Base-by-base conservation (phyloP, 2,797 vertebrate genomes). In the Novumbra hubbsi region DNA sequence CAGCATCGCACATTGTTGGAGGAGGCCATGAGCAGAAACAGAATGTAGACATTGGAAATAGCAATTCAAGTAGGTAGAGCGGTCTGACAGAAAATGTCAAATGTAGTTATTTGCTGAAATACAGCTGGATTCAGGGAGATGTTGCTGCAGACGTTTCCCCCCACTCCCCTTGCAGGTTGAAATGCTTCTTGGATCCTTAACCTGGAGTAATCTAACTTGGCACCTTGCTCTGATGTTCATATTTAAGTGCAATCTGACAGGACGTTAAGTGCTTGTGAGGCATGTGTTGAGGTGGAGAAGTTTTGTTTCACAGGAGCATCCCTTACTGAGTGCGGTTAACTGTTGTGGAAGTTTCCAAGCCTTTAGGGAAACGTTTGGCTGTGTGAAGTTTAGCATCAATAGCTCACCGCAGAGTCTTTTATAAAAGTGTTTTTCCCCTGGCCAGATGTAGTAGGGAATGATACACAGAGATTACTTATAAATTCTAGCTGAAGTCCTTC, bases 181-280 rank as follows among this genome's bases (percentile, higher is more conserved):
- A 55, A 78, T 24, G n/a, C 15, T 55, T 55, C 16, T 30, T 68
- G 71, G 55, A 38, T 65, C 57, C 50, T 66, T 75, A 74, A 74
- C 84, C 66, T 77, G 12, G 74, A 52, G 70, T 85, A 82, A 90
- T 83, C 74, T 76, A 70, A 75, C 77, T 48, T 87, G 86, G 81
- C 84, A 85, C 75, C 41, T 45, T 5, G 0, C 71, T 60, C 67
- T 74, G 71, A 77, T 52, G 62, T 76, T 78, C 76, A 76, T 52
- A 78, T 78, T 73, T 79, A 80, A 77, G 64, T 78, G 64, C 81
- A 74, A 66, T 79, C 67, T 83, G 73, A 87, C 81, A 83, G 73
- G 78, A 57, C 34, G 70, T 73, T 86, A 87, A 90, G 87, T 86
- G 85, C 75, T 82, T 90, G 80, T 38, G 11, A 73, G 74, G 78